Percentiles rank a stretch among this genome's conserved stretches.
These are phyloP conservation scores for Philereme transversata DNA, from an alignment of 2,888 invertebrate species.

Conservation along the genomic window DNA sequence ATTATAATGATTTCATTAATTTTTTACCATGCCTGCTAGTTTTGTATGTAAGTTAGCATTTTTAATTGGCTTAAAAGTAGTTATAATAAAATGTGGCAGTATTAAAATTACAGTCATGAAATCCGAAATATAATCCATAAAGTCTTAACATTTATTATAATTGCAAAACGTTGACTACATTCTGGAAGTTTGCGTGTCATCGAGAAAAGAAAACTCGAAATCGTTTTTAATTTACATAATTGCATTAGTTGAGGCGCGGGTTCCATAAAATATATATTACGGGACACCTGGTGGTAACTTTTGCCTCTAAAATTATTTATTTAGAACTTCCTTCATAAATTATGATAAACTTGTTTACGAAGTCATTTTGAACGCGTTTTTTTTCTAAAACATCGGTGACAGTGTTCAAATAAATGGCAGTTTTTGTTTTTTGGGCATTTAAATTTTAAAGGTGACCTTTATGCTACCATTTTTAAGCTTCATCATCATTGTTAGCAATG, in stretches of 20 bases:
- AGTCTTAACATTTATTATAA: constrained; percentile 12
- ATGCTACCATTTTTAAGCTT: no score
- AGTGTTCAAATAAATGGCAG: constrained; percentile 53
- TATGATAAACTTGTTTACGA: constrained; percentile 80
- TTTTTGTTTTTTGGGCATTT: constrained; percentile 31
- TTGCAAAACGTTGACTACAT: constrained; percentile 20
- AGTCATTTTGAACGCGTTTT: constrained; percentile 71
- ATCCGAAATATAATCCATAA: not conserved
- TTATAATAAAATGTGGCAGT: no score
- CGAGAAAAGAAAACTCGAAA: constrained; percentile 45
- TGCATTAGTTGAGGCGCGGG: constrained; percentile 61
- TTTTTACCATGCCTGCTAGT: no score
- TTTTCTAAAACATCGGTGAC: constrained; percentile 47
- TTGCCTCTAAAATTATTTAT: constrained; percentile 79
- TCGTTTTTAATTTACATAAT: constrained; percentile 74
- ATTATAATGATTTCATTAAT: no score
- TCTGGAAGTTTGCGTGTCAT: constrained; percentile 47
- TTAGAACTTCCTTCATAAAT: constrained; percentile 81
- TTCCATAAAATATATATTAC: constrained; percentile 75
- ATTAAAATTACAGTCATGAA: not conserved
- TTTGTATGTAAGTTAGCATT: no score
- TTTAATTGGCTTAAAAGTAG: no score
- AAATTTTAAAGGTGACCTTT: no score
- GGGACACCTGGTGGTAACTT: constrained; percentile 79
- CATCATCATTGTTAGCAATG: no score